Evolutionary conservation across 2,797 vertebrate species (phyloP), one percentile per base, ranked within the genome.

Genomic region (Cirrhinus molitorella): DNA sequence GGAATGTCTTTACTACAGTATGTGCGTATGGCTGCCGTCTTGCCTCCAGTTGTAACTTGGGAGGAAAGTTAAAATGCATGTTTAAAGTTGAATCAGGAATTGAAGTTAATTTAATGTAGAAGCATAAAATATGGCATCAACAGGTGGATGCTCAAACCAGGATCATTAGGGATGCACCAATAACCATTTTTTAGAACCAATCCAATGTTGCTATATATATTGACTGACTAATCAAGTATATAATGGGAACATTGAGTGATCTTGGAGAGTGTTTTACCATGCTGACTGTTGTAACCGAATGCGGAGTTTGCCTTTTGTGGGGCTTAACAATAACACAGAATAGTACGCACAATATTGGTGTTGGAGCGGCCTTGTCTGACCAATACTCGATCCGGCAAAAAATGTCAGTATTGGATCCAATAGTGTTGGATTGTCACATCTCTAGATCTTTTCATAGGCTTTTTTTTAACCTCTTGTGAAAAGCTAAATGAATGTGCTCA

Each of bases 1-100:
- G 86, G 88, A 89, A 90, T 91, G 84, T 75, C 81, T 85, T 86
- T 82, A 85, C 76, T 83, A 70, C 59, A 47, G 55, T 28, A 31
- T 71, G 21, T 65, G 40, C 1, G 9, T 11, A 49, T 31, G 37
- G 9, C 5, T 65, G 59, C 51, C 3, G 5, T 51, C n/a, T 25
- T 59, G 57, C 49, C 31, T 59, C 16, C 53, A 28, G 14, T 23
- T 74, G 25, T 66, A 71, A 14, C 65, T 31, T 81, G 28, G 28
- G 40, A 80, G 49, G 34, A 70, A 12, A 77, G 47, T 25, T 21
- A 21, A 31, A 51, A 21, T 17, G 23, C 8, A 13, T 19, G n/a
- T 40, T 67, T 47, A 23, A 63, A 25, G 37, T 74, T 37, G 21
- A 80, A 25, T 81, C 19, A 13, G 14, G n/a, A 65, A 51, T 65